Evolutionary conservation across 2,113 vertebrate species (phyloP).

Genomic region (Nestor notabilis): DNA sequence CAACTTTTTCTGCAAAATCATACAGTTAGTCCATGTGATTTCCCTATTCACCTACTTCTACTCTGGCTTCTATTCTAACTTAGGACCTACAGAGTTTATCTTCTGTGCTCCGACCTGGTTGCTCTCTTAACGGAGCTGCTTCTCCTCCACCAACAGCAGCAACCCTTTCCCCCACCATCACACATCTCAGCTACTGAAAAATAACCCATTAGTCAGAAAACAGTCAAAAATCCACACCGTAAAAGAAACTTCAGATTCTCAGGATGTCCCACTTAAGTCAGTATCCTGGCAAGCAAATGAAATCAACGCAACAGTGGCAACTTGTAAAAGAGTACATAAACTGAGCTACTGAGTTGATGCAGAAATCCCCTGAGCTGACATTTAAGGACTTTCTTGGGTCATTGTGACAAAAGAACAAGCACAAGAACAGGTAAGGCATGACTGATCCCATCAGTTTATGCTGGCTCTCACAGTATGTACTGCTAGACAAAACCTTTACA

Average conservation of each 20-base stretch:
- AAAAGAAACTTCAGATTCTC: neutral
- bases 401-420: neutral
- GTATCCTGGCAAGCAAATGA: neutral
- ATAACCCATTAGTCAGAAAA: neutral
- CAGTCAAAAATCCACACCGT: neutral
- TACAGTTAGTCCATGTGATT: neutral
- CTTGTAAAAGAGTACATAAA: neutral
- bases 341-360: neutral
- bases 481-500: constrained; percentile 11
- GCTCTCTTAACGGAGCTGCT: neutral
- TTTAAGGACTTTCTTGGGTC: neutral
- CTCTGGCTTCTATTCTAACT: neutral
- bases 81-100: neutral
- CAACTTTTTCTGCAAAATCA: neutral
- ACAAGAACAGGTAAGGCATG: constrained; percentile 21
- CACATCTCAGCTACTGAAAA: neutral
- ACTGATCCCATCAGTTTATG: constrained; percentile 20
- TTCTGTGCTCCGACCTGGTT: fast-evolving
- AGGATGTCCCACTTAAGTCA: neutral
- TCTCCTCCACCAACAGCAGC: neutral
- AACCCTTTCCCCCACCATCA: neutral
- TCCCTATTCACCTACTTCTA: neutral
- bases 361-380: constrained; percentile 15
- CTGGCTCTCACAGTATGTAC: neutral
- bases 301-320: neutral